Evolutionary conservation across 2,888 invertebrate genomes (phyloP).

Genomic region (Acheta domesticus): DNA sequence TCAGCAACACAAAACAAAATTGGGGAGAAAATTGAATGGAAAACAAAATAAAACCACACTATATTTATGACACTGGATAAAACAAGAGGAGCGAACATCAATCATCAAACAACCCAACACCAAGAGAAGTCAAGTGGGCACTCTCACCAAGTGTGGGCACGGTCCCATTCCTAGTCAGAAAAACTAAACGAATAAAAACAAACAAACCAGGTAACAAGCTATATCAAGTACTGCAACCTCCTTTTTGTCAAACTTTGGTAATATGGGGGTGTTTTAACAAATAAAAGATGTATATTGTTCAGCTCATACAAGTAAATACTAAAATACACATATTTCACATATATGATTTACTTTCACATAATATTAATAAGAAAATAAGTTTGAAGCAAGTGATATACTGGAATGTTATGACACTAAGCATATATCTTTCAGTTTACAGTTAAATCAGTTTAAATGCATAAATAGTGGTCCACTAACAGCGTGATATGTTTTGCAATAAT

Average conservation of each 20-base stretch:
- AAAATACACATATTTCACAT: neutral
- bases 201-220: conserved; percentile 38
- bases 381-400: too few species aligned
- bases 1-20: conserved; percentile 25
- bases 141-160: conserved; percentile 63
- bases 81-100: conserved; percentile 18
- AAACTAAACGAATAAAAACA: conserved; percentile 53
- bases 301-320: neutral
- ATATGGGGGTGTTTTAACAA: neutral
- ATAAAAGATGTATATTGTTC: neutral
- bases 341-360: neutral
- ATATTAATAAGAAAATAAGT: neutral
- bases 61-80: neutral
- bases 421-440: too few species aligned
- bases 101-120: conserved; percentile 38
- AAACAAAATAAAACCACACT: conserved; percentile 19
- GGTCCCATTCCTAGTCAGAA: conserved; percentile 63
- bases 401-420: too few species aligned
- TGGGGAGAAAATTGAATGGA: conserved; percentile 37
- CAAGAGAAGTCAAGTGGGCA: conserved; percentile 44
- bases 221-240: conserved; percentile 34
- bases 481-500: too few species aligned
- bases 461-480: too few species aligned
- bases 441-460: too few species aligned
- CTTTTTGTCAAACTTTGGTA: neutral